Evolutionary conservation across 2,888 invertebrate genomes (phyloP).

Genomic region (Meandrusa payeni): DNA sequence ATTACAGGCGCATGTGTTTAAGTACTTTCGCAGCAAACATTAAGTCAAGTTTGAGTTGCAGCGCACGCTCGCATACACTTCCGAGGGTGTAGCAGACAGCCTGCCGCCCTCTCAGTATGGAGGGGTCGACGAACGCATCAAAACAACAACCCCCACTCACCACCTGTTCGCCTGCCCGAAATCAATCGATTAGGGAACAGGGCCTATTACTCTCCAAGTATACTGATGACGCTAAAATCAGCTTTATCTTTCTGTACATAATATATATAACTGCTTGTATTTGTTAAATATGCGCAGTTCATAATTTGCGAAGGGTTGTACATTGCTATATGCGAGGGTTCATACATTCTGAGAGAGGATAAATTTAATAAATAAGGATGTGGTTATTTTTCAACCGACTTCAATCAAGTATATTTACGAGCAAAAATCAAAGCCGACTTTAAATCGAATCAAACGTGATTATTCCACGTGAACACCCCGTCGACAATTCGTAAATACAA

Average conservation of each 20-base stretch:
- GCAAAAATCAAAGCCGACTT: too few relatives aligned
- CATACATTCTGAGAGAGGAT: too few relatives aligned
- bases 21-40: slow-evolving; percentile 20
- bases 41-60: slow-evolving; percentile 29
- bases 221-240: background rate
- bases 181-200: slow-evolving; percentile 23
- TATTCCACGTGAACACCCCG: too few relatives aligned
- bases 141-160: slow-evolving; percentile 55
- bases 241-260: background rate
- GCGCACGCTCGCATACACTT: slow-evolving; percentile 29
- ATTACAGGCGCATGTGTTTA: slow-evolving; percentile 17
- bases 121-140: slow-evolving; percentile 65
- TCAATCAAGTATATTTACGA: too few relatives aligned
- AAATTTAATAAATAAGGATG: too few relatives aligned
- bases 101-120: slow-evolving; percentile 46
- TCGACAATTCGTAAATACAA: too few relatives aligned
- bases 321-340: too few relatives aligned
- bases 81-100: slow-evolving; percentile 59
- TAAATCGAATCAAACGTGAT: too few relatives aligned
- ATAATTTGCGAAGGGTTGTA: too few relatives aligned
- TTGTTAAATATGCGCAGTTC: too few relatives aligned
- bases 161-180: slow-evolving; percentile 52
- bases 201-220: background rate
- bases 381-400: too few relatives aligned
- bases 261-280: background rate